phyloP scores from a whole-genome alignment of 2,113 vertebrate genomes.

The Tragelaphus strepsiceros region DNA sequence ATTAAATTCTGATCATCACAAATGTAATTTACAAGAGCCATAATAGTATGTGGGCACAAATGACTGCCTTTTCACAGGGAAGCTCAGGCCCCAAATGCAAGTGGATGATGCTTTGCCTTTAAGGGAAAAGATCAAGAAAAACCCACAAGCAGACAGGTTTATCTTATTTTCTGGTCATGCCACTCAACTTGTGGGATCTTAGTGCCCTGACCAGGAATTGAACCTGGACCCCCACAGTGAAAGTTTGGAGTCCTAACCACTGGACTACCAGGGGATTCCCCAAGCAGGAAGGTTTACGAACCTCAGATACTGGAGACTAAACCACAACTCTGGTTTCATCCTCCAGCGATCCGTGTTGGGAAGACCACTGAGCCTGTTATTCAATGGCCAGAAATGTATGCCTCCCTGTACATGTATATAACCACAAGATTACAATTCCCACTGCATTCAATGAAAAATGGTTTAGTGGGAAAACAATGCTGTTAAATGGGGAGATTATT shows the following conservation, averaged over 20 bases:
- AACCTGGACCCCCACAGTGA: neutral
- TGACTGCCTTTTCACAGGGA: neutral
- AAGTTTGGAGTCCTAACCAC: neutral
- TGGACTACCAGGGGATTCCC: neutral
- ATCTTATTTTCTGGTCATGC: neutral
- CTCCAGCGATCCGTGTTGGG: fast-evolving
- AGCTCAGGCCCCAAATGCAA: neutral
- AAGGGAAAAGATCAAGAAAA: neutral
- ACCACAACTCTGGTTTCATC: neutral
- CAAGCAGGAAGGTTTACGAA: neutral
- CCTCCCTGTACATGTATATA: neutral
- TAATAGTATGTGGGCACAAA: fast-evolving
- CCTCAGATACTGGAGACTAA: neutral
- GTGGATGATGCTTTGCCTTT: neutral
- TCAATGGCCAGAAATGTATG: fast-evolving
- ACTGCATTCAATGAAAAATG: neutral
- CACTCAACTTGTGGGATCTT: neutral
- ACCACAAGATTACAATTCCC: neutral
- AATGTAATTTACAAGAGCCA: neutral
- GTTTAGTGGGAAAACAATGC: no score
- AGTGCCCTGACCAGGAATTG: neutral
- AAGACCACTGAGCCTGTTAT: neutral
- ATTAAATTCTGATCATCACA: neutral
- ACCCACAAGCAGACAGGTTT: neutral
- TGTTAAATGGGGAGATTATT: neutral